Evolutionary conservation across 2,113 vertebrate genomes (phyloP).

Genomic region (Eudyptes chrysolophus): DNA sequence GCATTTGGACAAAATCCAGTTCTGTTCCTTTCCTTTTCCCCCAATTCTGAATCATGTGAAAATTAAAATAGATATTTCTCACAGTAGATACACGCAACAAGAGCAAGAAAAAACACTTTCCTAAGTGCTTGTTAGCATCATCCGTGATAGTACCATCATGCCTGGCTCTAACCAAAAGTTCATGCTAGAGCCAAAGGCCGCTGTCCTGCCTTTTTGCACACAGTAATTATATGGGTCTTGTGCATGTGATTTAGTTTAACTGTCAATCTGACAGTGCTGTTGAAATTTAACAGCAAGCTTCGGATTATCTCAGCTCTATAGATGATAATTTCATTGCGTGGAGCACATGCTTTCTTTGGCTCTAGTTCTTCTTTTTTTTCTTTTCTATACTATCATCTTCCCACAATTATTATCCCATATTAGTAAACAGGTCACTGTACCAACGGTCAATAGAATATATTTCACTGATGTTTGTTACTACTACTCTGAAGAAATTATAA

Average conservation of each 20-base stretch:
- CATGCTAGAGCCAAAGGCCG: not conserved
- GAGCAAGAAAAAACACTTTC: constrained; percentile 1
- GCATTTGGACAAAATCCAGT: constrained; percentile 30
- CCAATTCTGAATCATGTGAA: constrained; percentile 17
- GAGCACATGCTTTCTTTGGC: constrained; percentile 26
- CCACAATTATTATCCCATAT: not conserved
- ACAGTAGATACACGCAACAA: not conserved
- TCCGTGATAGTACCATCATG: not conserved
- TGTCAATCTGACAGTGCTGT: constrained; percentile 12
- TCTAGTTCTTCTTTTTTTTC: not conserved
- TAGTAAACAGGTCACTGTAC: not conserved
- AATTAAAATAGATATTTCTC: constrained; percentile 37
- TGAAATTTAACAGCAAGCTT: constrained; percentile 45
- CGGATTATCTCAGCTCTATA: not conserved
- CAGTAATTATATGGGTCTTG: not conserved
- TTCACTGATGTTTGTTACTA: not conserved
- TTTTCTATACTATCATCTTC: not conserved
- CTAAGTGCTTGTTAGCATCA: not conserved
- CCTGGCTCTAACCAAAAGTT: not conserved
- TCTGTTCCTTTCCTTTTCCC: not conserved
- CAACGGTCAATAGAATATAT: not conserved
- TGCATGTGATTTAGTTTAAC: constrained; percentile 14
- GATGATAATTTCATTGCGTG: not conserved
- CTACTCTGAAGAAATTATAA: not conserved
- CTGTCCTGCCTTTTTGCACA: not conserved